Evolutionary conservation across 2,888 invertebrate genomes (phyloP).

Genomic region (Anodontia alba): DNA sequence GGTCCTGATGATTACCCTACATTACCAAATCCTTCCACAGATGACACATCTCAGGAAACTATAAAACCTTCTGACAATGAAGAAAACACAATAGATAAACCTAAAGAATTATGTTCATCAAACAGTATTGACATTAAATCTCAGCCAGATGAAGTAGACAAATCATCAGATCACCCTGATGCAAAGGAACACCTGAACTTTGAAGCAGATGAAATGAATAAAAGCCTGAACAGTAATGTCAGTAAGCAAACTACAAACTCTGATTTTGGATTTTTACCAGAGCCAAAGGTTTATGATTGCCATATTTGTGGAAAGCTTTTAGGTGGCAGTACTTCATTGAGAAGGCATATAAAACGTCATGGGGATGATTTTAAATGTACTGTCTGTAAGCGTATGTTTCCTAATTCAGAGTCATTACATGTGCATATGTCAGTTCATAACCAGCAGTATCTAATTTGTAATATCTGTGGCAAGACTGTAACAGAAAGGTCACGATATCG

Average conservation of each 20-base stretch:
- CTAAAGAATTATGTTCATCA: too few relatives aligned
- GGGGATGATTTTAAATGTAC: constrained; percentile 40
- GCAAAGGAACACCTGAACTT: not conserved
- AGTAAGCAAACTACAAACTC: not conserved
- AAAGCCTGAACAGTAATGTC: not conserved
- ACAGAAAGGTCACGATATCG: constrained; percentile 55
- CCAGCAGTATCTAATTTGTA: constrained; percentile 28
- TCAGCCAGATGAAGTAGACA: too few relatives aligned
- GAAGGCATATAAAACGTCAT: not conserved
- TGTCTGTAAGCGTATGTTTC: constrained; percentile 49
- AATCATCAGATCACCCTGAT: too few relatives aligned
- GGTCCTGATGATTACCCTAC: constrained; percentile 14
- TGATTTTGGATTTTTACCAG: not conserved
- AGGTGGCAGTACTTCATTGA: not conserved
- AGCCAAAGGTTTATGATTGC: constrained; percentile 3
- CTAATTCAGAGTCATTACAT: constrained; percentile 4
- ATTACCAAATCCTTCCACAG: not conserved
- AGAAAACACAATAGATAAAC: too few relatives aligned
- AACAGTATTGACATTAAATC: too few relatives aligned
- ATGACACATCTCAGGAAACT: not conserved
- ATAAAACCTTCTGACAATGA: not conserved
- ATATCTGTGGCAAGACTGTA: constrained; percentile 47
- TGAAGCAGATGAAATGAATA: not conserved
- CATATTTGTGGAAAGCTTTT: constrained; percentile 1
- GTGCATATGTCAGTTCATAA: constrained; percentile 5